Evolutionary conservation across 2,113 vertebrate species (phyloP).

Genomic region (Plecotus auritus): DNA sequence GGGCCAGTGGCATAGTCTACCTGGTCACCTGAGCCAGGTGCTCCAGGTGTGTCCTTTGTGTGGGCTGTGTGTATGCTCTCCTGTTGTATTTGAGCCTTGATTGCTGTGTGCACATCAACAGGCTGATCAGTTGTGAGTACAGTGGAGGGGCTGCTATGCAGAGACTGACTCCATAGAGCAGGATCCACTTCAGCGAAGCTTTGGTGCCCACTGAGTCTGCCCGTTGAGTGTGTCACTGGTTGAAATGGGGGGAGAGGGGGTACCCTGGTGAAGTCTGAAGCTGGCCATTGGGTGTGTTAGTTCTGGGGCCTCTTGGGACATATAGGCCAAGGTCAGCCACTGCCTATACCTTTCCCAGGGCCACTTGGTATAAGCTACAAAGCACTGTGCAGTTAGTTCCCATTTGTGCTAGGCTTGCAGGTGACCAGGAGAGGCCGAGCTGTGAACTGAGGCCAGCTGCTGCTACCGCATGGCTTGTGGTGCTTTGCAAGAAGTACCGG

Average conservation of each 20-base stretch:
- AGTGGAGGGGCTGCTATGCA: background rate
- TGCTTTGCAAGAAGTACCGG: background rate
- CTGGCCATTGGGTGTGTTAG: background rate
- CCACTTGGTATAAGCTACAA: background rate
- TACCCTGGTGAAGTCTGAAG: background rate
- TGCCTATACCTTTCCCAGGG: background rate
- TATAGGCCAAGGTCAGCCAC: background rate
- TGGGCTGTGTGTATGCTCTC: background rate
- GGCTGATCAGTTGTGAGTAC: too few species aligned
- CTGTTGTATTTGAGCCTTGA: background rate
- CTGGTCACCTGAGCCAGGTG: background rate
- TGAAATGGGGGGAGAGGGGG: fast-evolving
- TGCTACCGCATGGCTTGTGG: background rate
- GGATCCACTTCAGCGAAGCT: background rate
- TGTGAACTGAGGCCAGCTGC: background rate
- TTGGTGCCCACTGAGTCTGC: background rate
- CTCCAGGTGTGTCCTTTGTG: background rate
- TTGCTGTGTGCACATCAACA: background rate
- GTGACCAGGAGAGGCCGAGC: background rate
- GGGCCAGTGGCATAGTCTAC: background rate
- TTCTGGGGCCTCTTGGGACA: background rate
- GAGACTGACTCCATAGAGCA: background rate
- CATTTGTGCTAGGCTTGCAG: background rate
- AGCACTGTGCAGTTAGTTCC: background rate
- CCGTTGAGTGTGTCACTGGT: background rate